Evolutionary conservation across 2,797 vertebrate species (phyloP), one percentile per base, ranked within the genome.

Genomic region (Poecilia wingei): DNA sequence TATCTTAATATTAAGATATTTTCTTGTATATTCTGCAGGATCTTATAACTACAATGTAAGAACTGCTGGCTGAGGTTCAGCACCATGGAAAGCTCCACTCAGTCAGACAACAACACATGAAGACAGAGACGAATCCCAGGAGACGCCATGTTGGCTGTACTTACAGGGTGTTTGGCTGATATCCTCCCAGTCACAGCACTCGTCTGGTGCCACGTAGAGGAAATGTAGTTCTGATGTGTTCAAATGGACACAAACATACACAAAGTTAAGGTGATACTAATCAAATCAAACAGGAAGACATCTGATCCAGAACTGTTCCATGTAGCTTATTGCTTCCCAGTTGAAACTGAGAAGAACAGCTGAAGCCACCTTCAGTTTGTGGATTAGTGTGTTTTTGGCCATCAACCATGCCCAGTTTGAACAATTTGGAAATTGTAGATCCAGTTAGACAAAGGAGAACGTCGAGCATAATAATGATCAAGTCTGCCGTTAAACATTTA

Each of bases 141-240:
- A 3, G n/a, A 39, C 0, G 33, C 2, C 3, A 41, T 61, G 6
- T 1, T 7, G 47, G 14, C 20, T 39, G 5, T 10, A 95, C 98
- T 97, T 88, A 98, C 97, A 75, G 98, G 97, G 81, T 95, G 96
- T 86, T 96, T 97, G 33, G 98, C 92, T 41, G 97, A 97, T 87
- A 99, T 96, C 84, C 97, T 96, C 72, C 98, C 97, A 0, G 96
- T 98, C 77, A 96, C 98, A 36, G 93, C 96, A 89, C 97, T 97
- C 0, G 97, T 99, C 93, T 98, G 97, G 92, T 96, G 93, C 97
- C 98, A 99, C 0, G 95, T 96, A 25, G 96, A 96, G 69, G 97
- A 97, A 90, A 99, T 91, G 89, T 93, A 96, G 69, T 83, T 91
- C 96, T 96, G 82, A 75, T 22, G 45, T 61, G 33, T 72, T 18